Evolutionary conservation across 2,888 invertebrate genomes (phyloP).

Genomic region (Acanthacorydalis orientalis): DNA sequence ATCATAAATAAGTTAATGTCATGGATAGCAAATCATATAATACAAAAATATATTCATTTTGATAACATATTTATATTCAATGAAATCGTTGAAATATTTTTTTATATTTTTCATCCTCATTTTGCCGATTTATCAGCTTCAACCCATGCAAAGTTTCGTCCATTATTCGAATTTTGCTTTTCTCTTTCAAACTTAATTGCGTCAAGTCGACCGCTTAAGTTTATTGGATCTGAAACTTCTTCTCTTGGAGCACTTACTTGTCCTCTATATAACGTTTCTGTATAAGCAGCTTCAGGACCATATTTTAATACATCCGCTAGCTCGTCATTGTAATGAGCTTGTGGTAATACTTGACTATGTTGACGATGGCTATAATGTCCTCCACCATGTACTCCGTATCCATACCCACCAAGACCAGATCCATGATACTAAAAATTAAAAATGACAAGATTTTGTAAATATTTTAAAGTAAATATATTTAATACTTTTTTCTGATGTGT

Average conservation of each 20-base stretch:
- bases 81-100: no score
- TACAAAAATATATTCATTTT: no score
- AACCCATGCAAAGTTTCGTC: slow-evolving; percentile 26
- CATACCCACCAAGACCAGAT: slow-evolving; percentile 8
- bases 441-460: slow-evolving; percentile 5
- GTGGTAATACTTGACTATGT: slow-evolving; percentile 18
- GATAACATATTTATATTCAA: no score
- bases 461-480: not conserved
- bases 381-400: slow-evolving; percentile 17
- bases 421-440: slow-evolving; percentile 19
- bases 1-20: no score
- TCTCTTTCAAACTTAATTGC: slow-evolving; percentile 5
- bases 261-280: slow-evolving; percentile 4
- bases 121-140: slow-evolving; percentile 17
- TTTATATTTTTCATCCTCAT: no score
- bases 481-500: no score
- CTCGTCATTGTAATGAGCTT: not conserved
- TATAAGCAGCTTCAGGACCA: not conserved
- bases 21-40: no score
- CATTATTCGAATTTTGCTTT: slow-evolving; percentile 9
- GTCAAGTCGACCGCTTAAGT: slow-evolving; percentile 7
- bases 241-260: slow-evolving; percentile 1
- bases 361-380: slow-evolving; percentile 25
- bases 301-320: not conserved
- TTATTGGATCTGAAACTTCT: slow-evolving; percentile 1